Percentiles rank a stretch among this genome's conserved stretches.
These are phyloP conservation scores for Parazoanthus swiftii DNA, from an alignment of 92 coral and sea anemone species.

Conservation along the genomic window DNA sequence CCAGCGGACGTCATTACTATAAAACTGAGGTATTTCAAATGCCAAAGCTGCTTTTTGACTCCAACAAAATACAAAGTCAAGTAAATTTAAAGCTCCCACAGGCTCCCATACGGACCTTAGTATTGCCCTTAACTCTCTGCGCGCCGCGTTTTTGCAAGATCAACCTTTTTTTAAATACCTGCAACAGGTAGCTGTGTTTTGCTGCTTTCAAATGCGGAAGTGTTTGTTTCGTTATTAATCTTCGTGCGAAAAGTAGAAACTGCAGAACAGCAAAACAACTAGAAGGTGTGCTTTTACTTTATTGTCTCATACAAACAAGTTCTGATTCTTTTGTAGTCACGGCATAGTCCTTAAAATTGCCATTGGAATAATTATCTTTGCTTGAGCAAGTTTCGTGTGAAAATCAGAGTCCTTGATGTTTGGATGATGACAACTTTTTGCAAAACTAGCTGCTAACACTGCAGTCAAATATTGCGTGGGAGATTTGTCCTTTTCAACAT, in stretches of 20 bases:
- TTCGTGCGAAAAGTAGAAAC: not conserved
- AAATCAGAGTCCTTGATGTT: not conserved
- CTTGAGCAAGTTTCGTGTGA: conserved; percentile 39
- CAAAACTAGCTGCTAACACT: not conserved
- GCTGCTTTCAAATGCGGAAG: not conserved
- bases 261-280: not conserved
- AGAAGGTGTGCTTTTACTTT: not conserved
- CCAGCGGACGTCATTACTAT: no score
- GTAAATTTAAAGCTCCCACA: no score
- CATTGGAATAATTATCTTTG: conserved; percentile 21
- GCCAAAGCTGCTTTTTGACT: no score
- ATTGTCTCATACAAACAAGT: not conserved
- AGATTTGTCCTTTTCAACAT: not conserved
- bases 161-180: not conserved
- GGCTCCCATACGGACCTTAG: no score
- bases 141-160: not conserved
- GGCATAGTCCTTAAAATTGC: not conserved
- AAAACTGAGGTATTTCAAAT: no score
- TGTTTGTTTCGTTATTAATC: not conserved
- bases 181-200: not conserved
- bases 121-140: no score
- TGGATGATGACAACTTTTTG: not conserved
- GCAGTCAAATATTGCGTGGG: not conserved
- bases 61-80: no score
- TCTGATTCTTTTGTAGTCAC: not conserved